Evolutionary conservation across 2,113 vertebrate species (phyloP).

Genomic region (Oreotragus oreotragus): DNA sequence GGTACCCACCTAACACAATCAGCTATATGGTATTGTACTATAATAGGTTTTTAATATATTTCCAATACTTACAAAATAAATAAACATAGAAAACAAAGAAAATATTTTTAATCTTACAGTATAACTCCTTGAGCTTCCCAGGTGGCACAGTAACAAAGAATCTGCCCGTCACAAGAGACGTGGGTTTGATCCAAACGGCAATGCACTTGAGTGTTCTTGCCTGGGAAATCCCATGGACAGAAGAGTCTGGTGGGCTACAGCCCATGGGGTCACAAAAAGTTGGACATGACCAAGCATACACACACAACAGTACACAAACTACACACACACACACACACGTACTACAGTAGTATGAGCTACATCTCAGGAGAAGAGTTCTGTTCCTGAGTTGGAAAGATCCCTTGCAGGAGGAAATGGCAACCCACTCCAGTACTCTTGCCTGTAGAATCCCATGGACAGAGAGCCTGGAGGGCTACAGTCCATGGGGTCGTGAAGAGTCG

Average conservation of each 20-base stretch:
- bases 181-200: neutral
- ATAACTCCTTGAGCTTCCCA: neutral
- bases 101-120: neutral
- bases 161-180: neutral
- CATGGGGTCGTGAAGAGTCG: rapidly evolving
- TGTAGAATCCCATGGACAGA: neutral
- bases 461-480: neutral
- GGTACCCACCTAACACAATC: neutral
- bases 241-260: neutral
- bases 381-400: neutral
- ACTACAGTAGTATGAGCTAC: neutral
- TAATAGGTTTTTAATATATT: neutral
- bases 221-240: neutral
- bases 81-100: neutral
- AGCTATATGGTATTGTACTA: neutral
- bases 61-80: neutral
- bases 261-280: neutral
- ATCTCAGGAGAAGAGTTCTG: neutral
- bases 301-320: neutral
- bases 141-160: neutral
- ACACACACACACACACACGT: too few relatives aligned
- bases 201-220: neutral
- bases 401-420: neutral
- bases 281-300: neutral
- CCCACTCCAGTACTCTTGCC: neutral